Conservation (phyloP, 2,888 invertebrate genomes). For the Lithophane leautieri region DNA sequence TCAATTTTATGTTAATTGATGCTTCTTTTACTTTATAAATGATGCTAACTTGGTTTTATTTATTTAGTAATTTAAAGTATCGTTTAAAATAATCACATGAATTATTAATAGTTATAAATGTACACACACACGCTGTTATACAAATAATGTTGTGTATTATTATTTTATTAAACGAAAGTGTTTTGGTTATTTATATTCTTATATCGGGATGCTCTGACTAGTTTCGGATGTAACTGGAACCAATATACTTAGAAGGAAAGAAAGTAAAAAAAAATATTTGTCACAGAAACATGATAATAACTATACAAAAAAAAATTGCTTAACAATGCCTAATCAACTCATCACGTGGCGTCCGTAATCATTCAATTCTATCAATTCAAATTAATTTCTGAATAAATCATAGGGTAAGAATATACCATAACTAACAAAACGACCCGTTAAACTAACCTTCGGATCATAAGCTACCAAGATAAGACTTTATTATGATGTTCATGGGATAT, state of each 20-base stretch:
- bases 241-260: background rate
- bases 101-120: background rate
- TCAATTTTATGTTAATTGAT: slow-evolving; percentile 17
- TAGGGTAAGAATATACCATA: background rate
- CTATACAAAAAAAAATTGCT: background rate
- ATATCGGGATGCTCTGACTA: background rate
- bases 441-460: slow-evolving; percentile 30
- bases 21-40: slow-evolving; percentile 19
- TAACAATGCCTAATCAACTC: background rate
- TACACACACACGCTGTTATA: background rate
- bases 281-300: background rate
- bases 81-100: background rate
- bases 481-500: slow-evolving; percentile 18
- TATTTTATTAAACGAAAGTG: background rate
- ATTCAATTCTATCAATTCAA: background rate
- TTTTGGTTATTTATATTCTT: background rate
- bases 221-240: background rate
- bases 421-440: background rate
- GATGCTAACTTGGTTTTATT: background rate
- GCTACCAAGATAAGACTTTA: slow-evolving; percentile 22
- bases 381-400: slow-evolving; percentile 3
- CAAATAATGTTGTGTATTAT: background rate
- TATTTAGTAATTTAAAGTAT: background rate
- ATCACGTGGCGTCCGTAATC: background rate
- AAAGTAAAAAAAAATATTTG: background rate